A percentile compares a stretch with the other conserved stretches of the same genome.
Evolutionary conservation across 2,888 invertebrate species (phyloP).

Genomic region (Girardia tigrina): DNA sequence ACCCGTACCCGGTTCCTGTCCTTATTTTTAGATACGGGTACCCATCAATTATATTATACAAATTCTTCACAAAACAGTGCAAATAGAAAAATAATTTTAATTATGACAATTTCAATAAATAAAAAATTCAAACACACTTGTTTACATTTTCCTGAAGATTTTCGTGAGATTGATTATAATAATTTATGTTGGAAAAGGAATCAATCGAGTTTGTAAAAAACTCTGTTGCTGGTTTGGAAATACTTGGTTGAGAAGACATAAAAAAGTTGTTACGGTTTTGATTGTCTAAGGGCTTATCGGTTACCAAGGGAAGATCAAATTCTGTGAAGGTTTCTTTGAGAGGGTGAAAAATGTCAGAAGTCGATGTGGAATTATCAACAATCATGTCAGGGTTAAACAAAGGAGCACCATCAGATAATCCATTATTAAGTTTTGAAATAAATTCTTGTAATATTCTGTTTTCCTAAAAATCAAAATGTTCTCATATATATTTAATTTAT

Average conservation of each 20-base stretch:
- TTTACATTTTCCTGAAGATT: not conserved
- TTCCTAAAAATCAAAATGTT: not conserved
- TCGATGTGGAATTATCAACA: not conserved
- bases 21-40: no score
- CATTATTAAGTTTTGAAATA: constrained; percentile 1
- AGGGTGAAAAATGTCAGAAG: not conserved
- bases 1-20: no score
- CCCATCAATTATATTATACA: no score
- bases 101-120: not conserved
- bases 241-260: not conserved
- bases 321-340: constrained; percentile 6
- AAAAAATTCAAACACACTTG: not conserved
- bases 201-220: not conserved
- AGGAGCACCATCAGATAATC: not conserved
- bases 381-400: not conserved
- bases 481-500: no score
- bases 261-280: not conserved
- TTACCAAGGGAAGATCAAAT: not conserved
- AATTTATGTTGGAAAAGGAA: not conserved
- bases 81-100: no score
- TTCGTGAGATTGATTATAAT: not conserved
- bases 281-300: not conserved
- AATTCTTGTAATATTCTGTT: not conserved
- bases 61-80: no score
- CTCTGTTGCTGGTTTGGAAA: not conserved